Percentiles rank a stretch among this genome's conserved stretches.
These are phyloP conservation scores for Platerodrilus igneus DNA, from an alignment of 2,888 invertebrate genomes.

Conservation along the genomic window DNA sequence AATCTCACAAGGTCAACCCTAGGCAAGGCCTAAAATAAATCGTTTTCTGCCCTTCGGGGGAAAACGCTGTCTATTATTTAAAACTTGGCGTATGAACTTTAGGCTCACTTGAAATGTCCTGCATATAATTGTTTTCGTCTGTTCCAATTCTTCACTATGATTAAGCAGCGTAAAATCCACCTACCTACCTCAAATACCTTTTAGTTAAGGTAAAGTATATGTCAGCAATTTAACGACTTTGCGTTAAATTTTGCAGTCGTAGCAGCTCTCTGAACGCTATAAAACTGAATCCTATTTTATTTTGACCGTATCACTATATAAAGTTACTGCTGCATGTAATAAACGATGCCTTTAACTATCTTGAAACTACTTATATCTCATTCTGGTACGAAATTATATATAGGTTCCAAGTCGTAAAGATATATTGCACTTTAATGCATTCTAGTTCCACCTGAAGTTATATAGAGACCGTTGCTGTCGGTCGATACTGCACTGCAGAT, in stretches of 20 bases:
- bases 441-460: conserved; percentile 42
- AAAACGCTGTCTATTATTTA: no score
- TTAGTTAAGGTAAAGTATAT: conserved; percentile 33
- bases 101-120: no score
- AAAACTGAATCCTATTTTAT: conserved; percentile 37
- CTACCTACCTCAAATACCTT: no score
- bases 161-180: no score
- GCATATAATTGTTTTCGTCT: no score
- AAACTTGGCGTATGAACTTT: no score
- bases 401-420: conserved; percentile 38
- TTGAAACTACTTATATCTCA: conserved; percentile 22
- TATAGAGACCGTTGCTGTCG: no score
- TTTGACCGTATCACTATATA: conserved; percentile 30
- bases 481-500: no score
- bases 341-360: conserved; percentile 10
- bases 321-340: conserved; percentile 18
- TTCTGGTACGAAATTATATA: conserved; percentile 25
- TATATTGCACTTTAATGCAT: conserved; percentile 41
- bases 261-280: conserved; percentile 37
- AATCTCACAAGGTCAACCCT: no score
- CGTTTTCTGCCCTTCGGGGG: no score
- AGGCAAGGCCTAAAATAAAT: no score
- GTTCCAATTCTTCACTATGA: no score
- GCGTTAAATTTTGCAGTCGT: conserved; percentile 42
- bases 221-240: conserved; percentile 38